phyloP scores from a whole-genome alignment of 2,113 vertebrate species.

The Todiramphus chloris region DNA sequence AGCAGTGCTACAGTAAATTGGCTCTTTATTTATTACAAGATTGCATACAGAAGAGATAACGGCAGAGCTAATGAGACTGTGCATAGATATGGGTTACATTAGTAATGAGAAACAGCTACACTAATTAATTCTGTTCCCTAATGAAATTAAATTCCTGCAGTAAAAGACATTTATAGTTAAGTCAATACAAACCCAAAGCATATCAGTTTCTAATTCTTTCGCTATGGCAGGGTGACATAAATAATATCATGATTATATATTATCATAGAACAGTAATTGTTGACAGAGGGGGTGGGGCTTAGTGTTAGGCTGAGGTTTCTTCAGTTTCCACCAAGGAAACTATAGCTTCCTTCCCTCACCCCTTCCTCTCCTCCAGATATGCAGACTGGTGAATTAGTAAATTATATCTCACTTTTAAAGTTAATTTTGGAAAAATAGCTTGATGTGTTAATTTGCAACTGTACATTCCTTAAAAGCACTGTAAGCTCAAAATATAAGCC shows the following conservation, averaged over 20 bases:
- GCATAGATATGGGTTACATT: neutral
- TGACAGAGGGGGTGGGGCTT: neutral
- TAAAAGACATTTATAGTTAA: neutral
- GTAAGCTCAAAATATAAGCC: neutral
- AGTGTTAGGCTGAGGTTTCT: neutral
- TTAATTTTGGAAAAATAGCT: neutral
- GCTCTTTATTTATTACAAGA: slow-evolving; percentile 18
- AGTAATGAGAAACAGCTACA: neutral
- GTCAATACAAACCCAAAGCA: neutral
- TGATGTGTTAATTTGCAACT: neutral
- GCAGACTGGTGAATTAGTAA: neutral
- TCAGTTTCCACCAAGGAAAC: neutral
- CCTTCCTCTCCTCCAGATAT: neutral
- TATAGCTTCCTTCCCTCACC: neutral
- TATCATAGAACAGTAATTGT: neutral
- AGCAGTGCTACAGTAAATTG: neutral
- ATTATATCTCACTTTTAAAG: neutral
- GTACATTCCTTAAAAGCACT: neutral
- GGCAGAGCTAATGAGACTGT: neutral
- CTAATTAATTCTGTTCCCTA: slow-evolving; percentile 26
- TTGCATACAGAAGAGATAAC: neutral
- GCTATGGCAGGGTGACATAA: neutral
- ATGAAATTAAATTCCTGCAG: neutral
- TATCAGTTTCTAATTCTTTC: neutral
- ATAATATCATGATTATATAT: neutral